These are phyloP conservation scores for Mola mola DNA, from an alignment of 2,113 vertebrate species.

Conservation along the genomic window DNA sequence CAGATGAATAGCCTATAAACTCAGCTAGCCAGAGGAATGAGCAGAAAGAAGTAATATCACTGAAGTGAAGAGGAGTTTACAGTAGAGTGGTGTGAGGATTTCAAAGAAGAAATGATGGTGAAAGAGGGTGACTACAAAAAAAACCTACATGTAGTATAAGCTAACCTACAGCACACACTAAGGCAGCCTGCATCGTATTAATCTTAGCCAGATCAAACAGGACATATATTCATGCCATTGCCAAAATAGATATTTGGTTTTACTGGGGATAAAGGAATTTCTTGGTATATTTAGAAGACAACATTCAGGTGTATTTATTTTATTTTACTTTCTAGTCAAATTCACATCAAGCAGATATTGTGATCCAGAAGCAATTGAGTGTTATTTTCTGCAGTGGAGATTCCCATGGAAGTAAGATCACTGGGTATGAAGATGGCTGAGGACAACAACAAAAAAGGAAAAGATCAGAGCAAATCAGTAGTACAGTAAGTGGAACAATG, in stretches of 20 bases:
- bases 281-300: too few species aligned
- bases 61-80: background rate
- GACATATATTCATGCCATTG: too few species aligned
- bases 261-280: too few species aligned
- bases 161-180: background rate
- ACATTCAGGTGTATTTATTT: too few species aligned
- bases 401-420: slow-evolving; percentile 5
- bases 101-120: slow-evolving; percentile 2
- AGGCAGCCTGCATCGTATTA: too few species aligned
- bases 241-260: too few species aligned
- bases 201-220: too few species aligned
- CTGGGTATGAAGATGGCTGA: slow-evolving; percentile 16
- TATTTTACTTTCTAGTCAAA: background rate
- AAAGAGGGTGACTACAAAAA: background rate
- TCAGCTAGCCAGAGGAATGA: slow-evolving; percentile 4
- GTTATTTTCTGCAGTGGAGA: slow-evolving; percentile 11
- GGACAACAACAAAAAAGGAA: slow-evolving; percentile 3
- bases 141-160: background rate
- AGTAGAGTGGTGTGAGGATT: slow-evolving; percentile 5
- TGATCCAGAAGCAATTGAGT: background rate
- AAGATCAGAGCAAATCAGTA: slow-evolving; percentile 26
- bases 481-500: slow-evolving; percentile 5
- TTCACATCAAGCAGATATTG: background rate
- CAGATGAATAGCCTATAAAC: slow-evolving; percentile 23
- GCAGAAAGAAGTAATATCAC: slow-evolving; percentile 17